Evolutionary conservation across 2,888 invertebrate species (phyloP).

Genomic region (Rapana venosa): DNA sequence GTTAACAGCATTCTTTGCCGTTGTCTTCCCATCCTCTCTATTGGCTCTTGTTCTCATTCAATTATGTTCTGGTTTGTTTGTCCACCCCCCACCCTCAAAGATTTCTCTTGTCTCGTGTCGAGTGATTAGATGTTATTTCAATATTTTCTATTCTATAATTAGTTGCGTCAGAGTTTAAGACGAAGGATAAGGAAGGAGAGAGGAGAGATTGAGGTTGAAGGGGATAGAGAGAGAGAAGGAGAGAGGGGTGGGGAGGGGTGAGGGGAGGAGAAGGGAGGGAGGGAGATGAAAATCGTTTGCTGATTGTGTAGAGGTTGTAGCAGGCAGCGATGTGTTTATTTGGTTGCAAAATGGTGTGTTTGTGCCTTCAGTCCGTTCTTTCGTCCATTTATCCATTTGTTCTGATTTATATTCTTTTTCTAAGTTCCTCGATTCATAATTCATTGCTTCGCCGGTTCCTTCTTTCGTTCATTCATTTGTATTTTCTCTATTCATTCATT

Average conservation of each 20-base stretch:
- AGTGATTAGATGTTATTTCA: not conserved
- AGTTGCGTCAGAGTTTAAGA: not conserved
- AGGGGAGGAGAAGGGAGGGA: not conserved
- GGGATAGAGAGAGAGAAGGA: not conserved
- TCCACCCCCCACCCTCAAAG: too few relatives aligned
- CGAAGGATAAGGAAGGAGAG: not conserved
- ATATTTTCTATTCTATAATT: conserved; percentile 2
- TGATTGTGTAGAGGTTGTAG: not conserved
- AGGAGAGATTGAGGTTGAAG: not conserved
- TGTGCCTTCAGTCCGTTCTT: not conserved
- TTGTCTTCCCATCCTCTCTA: not conserved
- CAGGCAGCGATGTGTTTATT: too few relatives aligned
- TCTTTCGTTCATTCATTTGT: too few relatives aligned
- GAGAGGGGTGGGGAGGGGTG: not conserved
- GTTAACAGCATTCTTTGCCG: not conserved
- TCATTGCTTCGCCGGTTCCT: too few relatives aligned
- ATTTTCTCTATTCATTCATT: too few relatives aligned
- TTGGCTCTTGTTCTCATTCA: not conserved
- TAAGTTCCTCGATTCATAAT: too few relatives aligned
- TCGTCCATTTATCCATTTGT: too few relatives aligned
- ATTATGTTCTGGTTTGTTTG: not conserved
- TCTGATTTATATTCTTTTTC: too few relatives aligned
- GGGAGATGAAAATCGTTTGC: not conserved
- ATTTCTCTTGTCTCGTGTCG: not conserved
- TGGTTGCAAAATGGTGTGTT: not conserved